Evolutionary conservation across 2,797 vertebrate species (phyloP).

Genomic region (Chloroceryle inda): DNA sequence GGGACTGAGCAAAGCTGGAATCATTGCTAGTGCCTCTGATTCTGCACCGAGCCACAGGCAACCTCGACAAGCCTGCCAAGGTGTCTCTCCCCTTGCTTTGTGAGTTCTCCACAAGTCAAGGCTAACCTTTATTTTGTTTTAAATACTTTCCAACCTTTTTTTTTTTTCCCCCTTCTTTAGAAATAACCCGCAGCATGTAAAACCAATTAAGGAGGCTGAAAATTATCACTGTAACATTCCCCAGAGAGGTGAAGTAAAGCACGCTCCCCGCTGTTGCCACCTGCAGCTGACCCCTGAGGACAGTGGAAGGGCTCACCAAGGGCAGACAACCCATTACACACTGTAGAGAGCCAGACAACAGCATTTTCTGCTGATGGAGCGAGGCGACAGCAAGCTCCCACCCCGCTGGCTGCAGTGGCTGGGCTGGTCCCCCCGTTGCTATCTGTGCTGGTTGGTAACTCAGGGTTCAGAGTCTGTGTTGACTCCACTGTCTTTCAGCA

Average conservation of each 20-base stretch:
- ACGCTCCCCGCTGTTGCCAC: rapidly evolving
- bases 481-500: neutral
- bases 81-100: neutral
- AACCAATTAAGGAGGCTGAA: neutral
- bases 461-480: rapidly evolving
- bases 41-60: neutral
- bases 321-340: neutral
- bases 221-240: neutral
- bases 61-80: neutral
- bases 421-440: neutral
- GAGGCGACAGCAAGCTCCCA: neutral
- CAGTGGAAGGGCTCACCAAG: rapidly evolving
- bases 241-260: neutral
- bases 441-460: neutral
- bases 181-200: neutral
- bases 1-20: neutral
- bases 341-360: neutral
- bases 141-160: neutral
- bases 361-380: neutral
- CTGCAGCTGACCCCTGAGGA: neutral
- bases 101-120: neutral
- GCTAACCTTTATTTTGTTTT: neutral
- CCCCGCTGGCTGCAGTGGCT: neutral
- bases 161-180: neutral
- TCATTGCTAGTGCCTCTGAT: neutral